Base-by-base conservation (phyloP, 2,888 invertebrate genomes). In the Lepidocyrtinus sp. region DNA sequence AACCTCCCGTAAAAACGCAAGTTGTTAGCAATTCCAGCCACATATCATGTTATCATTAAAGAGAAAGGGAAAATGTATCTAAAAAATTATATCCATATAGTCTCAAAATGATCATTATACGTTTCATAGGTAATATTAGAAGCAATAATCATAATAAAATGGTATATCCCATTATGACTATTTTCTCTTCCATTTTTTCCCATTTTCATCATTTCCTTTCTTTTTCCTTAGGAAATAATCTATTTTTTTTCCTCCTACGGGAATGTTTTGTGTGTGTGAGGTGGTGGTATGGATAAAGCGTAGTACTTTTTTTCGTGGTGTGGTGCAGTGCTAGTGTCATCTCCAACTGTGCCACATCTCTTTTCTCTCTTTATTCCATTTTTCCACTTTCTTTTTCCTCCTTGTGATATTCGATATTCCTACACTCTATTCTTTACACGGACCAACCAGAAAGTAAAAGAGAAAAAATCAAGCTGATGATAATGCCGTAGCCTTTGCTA, bases 311-410 rank as follows among this genome's bases (percentile, higher is more conserved):
- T 50, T 36, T 36, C 2, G 62, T 26, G 25, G 64, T 64, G 64
- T 3, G 24, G 64, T 26, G 27, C 46, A 61, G 72, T 45, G 64
- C 19, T 79, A 75, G 72, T 76, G 71, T 82, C 77, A 80, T 76
- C 80, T 80, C 80, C 80, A 75, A 80, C 80, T 80, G 80, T 80
- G 79, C 79, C 36, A 67, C 68, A 68, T 27, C 55, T 61, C 69
- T 21, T 63, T 55, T 68, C 70, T 75, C 69, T 46, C 69, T 75
- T 26, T 63, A 70, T 75, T 65, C 17, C 45, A 21, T 65, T 67
- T 61, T 59, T n/a, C 24, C 17, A 67, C 27, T 61, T 67, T 55
- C 36, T 68, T 26, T 67, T 55, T 59, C 46, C 61, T 75, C 45
- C 46, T 64, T 79, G 59, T 74, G 79, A 79, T 74, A 79, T 70